Base-by-base conservation (phyloP, 2,797 vertebrate genomes). In the Enoplosus armatus region DNA sequence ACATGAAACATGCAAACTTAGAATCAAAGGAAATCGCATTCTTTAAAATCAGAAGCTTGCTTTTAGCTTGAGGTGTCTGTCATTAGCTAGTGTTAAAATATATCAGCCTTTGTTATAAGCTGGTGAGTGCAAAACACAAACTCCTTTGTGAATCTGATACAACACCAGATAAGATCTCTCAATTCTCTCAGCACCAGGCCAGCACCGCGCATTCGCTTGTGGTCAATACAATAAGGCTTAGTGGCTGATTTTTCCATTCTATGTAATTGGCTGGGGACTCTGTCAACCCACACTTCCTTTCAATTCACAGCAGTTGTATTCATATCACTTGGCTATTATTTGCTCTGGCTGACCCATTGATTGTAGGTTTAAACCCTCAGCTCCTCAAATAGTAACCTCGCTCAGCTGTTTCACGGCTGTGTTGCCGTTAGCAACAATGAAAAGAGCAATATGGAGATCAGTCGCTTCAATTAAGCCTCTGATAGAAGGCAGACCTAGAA, bases 241-340 rank as follows among this genome's bases (percentile, higher is more conserved):
- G 85, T 77, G 71, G 82, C 87, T 86, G 86, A 90, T 87, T 90
- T 87, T 84, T 82, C 91, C 84, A 88, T 92, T 93, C 89, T 81
- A 24, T 79, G 43, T 90, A 90, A 94, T 91, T 94, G 93, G 91
- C 87, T 88, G 79, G 90, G 87, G 92, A 92, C 87, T 86, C 59
- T 79, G 86, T 92, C 90, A 84, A 87, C 87, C 89, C 87, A 84
- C 86, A 90, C 87, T 92, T 93, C 90, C 93, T 94, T 94, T 93
- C 88, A 93, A 66, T 90, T 92, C 89, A 87, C 89, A 87, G 89
- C 92, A 93, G 92, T 93, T 93, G 91, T 94, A 95, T 94, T 95
- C 91, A 94, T 93, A 94, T 95, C 90, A 91, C 90, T 94, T 90
- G 87, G 86, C 91, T 90, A 88, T 94, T 94, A 94, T 95, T 95